Base-by-base conservation (phyloP, 2,797 vertebrate genomes). In the Lithobates pipiens region DNA sequence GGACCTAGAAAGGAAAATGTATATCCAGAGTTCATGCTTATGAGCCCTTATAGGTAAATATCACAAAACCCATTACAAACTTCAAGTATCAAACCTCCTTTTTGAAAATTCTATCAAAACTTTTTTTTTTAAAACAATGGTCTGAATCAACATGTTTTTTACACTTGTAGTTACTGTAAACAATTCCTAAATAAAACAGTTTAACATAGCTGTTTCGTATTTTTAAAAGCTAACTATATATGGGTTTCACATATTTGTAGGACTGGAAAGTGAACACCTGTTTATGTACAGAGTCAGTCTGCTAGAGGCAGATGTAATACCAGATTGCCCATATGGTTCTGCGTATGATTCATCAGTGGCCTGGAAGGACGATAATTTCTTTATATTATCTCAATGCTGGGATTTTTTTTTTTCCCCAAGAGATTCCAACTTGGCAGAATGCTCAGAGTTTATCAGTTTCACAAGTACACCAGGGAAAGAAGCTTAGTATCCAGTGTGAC, bases 261-360 rank as follows among this genome's bases (percentile, higher is more conserved):
- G 57, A 83, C 80, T 83, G 85, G 80, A 87, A 87, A 83, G 70
- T 79, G 85, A 87, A 84, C 86, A 87, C 86, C 86, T 87, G 86
- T 84, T 87, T 83, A 76, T 80, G 77, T 80, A 76, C 57, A 80
- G 65, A 83, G 70, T 75, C 54, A 83, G 85, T 86, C 85, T 83
- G 86, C 69, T 50, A 70, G 44, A 83, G 81, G 76, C 86, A 87
- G 86, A 83, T 87, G 81, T 67, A 87, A 46, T 75, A 83, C 81
- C 86, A 87, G 86, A 87, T 87, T 87, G 86, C n/a, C 86, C 86
- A 87, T 87, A 87, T 87, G 86, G 86, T 87, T 84, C 42, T 69
- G 76, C 32, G 32, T 70, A 80, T 83, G 86, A 87, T 57, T 87
- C 86, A 87, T 87, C 86, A 86, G 76, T 83, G 85, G 69, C 81